A percentile compares a stretch with the other conserved stretches of the same genome.
These are phyloP conservation scores for Campoplex nolae DNA, from an alignment of 2,888 invertebrate genomes.

Conservation along the genomic window DNA sequence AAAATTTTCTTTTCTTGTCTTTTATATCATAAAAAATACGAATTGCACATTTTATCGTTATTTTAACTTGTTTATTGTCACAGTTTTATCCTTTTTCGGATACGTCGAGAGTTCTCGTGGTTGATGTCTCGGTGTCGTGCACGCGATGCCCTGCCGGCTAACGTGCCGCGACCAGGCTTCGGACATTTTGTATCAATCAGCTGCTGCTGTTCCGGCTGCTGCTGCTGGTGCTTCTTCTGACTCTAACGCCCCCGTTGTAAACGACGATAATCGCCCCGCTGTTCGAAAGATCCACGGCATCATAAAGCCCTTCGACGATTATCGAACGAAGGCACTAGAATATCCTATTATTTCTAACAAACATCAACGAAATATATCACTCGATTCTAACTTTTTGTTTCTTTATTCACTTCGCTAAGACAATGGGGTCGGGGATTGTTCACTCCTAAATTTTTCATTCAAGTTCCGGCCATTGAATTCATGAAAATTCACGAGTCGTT, in stretches of 20 bases:
- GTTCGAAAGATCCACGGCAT: constrained; percentile 30
- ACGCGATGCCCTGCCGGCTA: constrained; percentile 69
- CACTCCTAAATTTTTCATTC: constrained; percentile 7
- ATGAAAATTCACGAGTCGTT: constrained; percentile 8
- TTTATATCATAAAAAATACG: constrained; percentile 8
- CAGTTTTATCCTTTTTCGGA: constrained; percentile 37
- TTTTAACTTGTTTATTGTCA: constrained; percentile 27
- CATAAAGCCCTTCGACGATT: not conserved
- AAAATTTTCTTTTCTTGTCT: not conserved
- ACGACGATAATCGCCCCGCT: constrained; percentile 34
- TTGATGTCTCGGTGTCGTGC: constrained; percentile 60
- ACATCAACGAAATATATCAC: not conserved
- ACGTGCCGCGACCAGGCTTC: constrained; percentile 64
- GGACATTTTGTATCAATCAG: constrained; percentile 70
- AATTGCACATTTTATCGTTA: constrained; percentile 20
- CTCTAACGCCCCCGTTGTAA: constrained; percentile 52
- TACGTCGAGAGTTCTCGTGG: constrained; percentile 57
- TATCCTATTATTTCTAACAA: not conserved
- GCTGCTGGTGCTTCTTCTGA: constrained; percentile 46
- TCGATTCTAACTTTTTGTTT: not conserved
- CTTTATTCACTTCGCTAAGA: not conserved
- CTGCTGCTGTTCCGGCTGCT: constrained; percentile 65
- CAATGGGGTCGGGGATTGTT: not conserved
- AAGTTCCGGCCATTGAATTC: constrained; percentile 26
- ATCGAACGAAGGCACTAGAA: not conserved